phyloP scores from a whole-genome alignment of 2,113 vertebrate species.

The Oryzias melastigma region DNA sequence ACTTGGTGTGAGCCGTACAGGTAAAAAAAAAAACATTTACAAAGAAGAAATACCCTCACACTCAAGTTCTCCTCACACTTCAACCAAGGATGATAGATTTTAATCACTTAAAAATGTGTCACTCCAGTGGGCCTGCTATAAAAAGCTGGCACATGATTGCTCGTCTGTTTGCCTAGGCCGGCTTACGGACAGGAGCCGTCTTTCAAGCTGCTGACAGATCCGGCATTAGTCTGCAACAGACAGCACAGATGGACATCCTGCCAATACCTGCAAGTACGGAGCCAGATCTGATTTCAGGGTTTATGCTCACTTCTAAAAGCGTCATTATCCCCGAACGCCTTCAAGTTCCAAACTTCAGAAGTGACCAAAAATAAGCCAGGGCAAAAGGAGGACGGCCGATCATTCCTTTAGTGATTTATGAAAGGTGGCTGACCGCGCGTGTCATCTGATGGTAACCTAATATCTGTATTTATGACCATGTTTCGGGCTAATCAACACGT shows the following conservation, averaged over 20 bases:
- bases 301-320: conserved; percentile 53
- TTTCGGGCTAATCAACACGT: conserved; percentile 34
- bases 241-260: conserved; percentile 34
- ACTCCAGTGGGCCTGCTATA: conserved; percentile 40
- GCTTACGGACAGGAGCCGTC: conserved; percentile 38
- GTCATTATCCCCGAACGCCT: conserved; percentile 56
- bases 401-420: conserved; percentile 57
- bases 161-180: not conserved
- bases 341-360: conserved; percentile 35
- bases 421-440: conserved; percentile 44
- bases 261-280: conserved; percentile 31
- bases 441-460: conserved; percentile 34
- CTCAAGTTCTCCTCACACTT: conserved; percentile 34
- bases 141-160: conserved; percentile 38
- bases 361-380: conserved; percentile 51
- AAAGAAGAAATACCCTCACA: conserved; percentile 19
- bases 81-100: conserved; percentile 1
- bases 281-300: conserved; percentile 61
- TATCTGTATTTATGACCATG: conserved; percentile 36
- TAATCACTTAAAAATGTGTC: conserved; percentile 49
- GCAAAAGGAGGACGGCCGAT: conserved; percentile 55
- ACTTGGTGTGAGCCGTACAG: no score
- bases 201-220: conserved; percentile 38
- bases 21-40: no score
- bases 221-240: conserved; percentile 35